phyloP scores from a whole-genome alignment of 2,797 vertebrate genomes.

The Cirrhinus mrigala region DNA sequence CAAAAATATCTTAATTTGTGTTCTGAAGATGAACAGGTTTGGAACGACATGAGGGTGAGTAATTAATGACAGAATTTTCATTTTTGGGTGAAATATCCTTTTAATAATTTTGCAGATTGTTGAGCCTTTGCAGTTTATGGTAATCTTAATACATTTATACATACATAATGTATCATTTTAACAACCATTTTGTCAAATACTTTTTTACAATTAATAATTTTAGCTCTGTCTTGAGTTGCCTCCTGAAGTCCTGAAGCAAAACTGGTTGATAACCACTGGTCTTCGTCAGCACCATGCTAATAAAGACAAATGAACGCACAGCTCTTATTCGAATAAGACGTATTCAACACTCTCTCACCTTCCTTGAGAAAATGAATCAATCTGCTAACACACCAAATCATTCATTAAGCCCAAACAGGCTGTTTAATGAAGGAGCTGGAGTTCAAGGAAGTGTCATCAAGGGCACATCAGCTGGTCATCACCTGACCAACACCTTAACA shows the following conservation, averaged over 20 bases:
- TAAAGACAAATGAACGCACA: conserved; percentile 29
- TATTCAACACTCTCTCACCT: conserved; percentile 10
- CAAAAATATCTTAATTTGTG: no score
- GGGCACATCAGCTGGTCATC: conserved; percentile 37
- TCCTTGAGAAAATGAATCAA: conserved; percentile 33
- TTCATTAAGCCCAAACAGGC: conserved; percentile 15
- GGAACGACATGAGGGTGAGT: no score
- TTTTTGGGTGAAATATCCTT: no score
- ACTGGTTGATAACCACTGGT: neutral
- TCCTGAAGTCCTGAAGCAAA: neutral
- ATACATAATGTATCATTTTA: neutral
- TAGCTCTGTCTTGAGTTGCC: no score
- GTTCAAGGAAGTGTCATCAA: conserved; percentile 23
- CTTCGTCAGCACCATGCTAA: neutral
- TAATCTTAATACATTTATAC: neutral
- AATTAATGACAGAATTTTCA: no score
- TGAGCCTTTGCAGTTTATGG: neutral
- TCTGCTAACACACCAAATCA: conserved; percentile 17
- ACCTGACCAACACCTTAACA: conserved; percentile 29
- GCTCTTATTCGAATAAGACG: neutral
- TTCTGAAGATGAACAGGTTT: no score
- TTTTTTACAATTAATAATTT: neutral
- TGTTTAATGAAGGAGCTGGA: conserved; percentile 25
- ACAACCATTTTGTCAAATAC: neutral
- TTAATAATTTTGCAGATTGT: neutral